Base-by-base conservation (phyloP, 1,140 invertebrate species). In the Monochamus saltuarius region DNA sequence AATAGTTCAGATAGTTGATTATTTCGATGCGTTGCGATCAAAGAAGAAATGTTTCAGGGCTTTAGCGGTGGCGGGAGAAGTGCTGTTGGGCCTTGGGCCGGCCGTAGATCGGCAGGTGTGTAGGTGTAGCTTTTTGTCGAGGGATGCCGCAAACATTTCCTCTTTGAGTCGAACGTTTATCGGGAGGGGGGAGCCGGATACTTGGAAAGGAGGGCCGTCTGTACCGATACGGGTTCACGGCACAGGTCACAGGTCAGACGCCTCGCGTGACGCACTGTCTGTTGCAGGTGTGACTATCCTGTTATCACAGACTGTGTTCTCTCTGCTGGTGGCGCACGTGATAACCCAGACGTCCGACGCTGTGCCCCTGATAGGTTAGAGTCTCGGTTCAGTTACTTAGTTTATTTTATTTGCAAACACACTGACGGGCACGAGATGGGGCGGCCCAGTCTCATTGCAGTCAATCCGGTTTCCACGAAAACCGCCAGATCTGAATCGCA, bases 251-350 rank as follows among this genome's bases (percentile, higher is more conserved):
- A 72, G 69, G 72, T 71, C 70, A 72, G 71, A 71, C 69, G 66
- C 64, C 65, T 67, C 67, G 64, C 64, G 66, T 79, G 72, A 73
- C 66, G 59, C 73, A 72, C 71, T 80, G 67, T 78, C 81, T 85
- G 85, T 91, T 91, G 74, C 91, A 97, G 95, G 94, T 89, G 93
- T 98, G 79, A 98, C 95, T 82, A 98, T 98, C 84, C 90, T 99
- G 80, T 92, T 99, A 82, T 98, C 96, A 77, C 89, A 98, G 86
- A 98, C 95, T 83, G 95, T 99, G 82, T 98, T 98, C 87, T 96
- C 97, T 81, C 86, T 98, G 83, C 89, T 98, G 86, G 89, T 98
- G 82, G 92, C 90, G 80, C 87, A 95, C 87, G 89, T 95, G 77
- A 95, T 97, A 81, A 97, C 95, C 79, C 93, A 95, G 83, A 96